Evolutionary conservation across 2,113 vertebrate species (phyloP), one percentile per base, ranked within the genome.

Genomic region (Ifrita kowaldi): DNA sequence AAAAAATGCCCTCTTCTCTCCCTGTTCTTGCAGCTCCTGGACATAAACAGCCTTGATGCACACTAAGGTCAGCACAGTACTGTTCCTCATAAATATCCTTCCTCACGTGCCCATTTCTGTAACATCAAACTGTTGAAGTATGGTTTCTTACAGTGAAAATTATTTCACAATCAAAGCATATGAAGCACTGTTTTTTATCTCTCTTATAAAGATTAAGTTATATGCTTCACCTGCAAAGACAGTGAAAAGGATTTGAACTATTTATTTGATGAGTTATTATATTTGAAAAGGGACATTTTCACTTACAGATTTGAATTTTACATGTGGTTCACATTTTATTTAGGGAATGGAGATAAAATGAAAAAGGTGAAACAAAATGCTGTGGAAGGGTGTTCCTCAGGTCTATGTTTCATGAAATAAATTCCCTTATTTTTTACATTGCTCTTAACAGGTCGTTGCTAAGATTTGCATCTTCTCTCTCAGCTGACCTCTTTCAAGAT

Each of bases 401-500:
- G 21, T 83, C 30, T 39, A 12, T 32, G 21, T 83, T 94, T 85
- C 39, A 50, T 42, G 49, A 77, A 90, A 80, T 26, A 91, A 73
- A 80, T 74, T 73, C 17, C 10, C 13, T 87, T 75, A 52, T 83
- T 91, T 94, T 57, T 93, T 65, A 26, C 23, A 41, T 57, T 79
- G 24, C 12, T 94, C 37, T 84, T 91, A 93, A 79, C 42, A 94
- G 75, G 47, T 82, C 12, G 2, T 73, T 87, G 67, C 28, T 39
- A 76, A 88, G 75, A 91, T 93, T 94, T 95, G 79, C 90, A 87
- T 93, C 64, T 90, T 87, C 63, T 84, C 28, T 91, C 74, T 93
- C 78, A 87, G 69, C 33, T 95, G 95, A 89, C 57, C 75, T 94
- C 79, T 68, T 87, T 85, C 70, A 91, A 90, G 75, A 59, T 55